These are phyloP conservation scores for Incurvaria masculella DNA, from an alignment of 2,888 invertebrate species.

Conservation along the genomic window DNA sequence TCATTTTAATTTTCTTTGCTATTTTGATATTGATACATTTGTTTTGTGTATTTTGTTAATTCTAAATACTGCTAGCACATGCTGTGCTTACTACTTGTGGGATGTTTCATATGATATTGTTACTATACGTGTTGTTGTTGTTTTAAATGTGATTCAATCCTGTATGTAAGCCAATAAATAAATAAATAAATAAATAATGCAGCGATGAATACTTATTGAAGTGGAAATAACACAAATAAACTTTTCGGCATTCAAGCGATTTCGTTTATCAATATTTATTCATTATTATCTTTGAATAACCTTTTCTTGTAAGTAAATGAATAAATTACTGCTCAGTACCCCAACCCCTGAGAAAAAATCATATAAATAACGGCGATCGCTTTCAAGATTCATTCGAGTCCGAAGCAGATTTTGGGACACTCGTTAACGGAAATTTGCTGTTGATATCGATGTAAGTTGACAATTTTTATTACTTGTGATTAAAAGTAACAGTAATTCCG, in stretches of 20 bases:
- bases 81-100: no score
- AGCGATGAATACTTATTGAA: slow-evolving; percentile 1
- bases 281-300: not conserved
- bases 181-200: not conserved
- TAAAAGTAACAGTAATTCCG: not conserved
- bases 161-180: no score
- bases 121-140: no score
- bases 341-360: slow-evolving; percentile 1
- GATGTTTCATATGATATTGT: no score
- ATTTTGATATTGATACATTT: no score
- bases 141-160: no score
- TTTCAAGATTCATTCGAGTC: not conserved
- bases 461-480: not conserved
- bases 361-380: slow-evolving; percentile 1
- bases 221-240: no score
- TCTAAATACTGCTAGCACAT: no score
- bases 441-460: not conserved
- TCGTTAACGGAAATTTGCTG: not conserved
- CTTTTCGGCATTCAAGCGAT: not conserved
- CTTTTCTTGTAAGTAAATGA: not conserved
- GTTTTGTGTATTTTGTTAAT: no score
- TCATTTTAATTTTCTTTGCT: no score
- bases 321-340: not conserved
- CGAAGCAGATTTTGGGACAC: no score
- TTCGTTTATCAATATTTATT: not conserved